Base-by-base conservation (phyloP, 2,888 invertebrate genomes). In the Ornithoptera alexandrae region DNA sequence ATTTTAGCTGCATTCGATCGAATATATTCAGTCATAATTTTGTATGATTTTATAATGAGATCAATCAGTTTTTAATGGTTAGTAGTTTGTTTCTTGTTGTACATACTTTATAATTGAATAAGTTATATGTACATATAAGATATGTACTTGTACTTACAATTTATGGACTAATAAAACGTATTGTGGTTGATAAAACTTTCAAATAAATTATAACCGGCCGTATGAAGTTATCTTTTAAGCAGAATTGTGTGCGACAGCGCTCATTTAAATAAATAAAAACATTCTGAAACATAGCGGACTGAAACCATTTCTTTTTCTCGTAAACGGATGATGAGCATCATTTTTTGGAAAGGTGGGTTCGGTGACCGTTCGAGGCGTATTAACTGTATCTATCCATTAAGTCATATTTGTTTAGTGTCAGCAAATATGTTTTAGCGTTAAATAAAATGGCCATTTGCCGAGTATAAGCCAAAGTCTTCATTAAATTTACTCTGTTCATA, bases 261-360 rank as follows among this genome's bases (percentile, higher is more conserved):
- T 39, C 20, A 22, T 53, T 46, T 36, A 36, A 53, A 15, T 63
- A 56, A 46, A n/a, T 53, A n/a, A 46, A 39, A 67, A 42, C n/a
- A 57, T 67, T 62, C 42, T 62, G 57, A 1, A 62, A 67, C 4
- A 42, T 67, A 62, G 30, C 67, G 30, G 57, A 20, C 57, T 62
- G 67, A 62, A 62, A 56, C 30, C 53, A 61, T 67, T 67, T 62
- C 53, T 57, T 67, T 46, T 67, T 67, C 46, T 67, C 63, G 56
- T 36, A 30, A 24, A 17, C 62, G 10, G 6, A 15, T 56, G 61
- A 67, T 56, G 58, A 24, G 42, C 42, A 30, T 24, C 61, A 56
- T 36, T 6, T 67, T 62, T 67, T 53, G 56, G 67, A 62, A 67
- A 67, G 67, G 24, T 4, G 24, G 46, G 67, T 57, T 67, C 57